A percentile compares a stretch with the other conserved stretches of the same genome.
Conservation (phyloP, 2,888 invertebrate species). For the Gryllus longicercus region DNA sequence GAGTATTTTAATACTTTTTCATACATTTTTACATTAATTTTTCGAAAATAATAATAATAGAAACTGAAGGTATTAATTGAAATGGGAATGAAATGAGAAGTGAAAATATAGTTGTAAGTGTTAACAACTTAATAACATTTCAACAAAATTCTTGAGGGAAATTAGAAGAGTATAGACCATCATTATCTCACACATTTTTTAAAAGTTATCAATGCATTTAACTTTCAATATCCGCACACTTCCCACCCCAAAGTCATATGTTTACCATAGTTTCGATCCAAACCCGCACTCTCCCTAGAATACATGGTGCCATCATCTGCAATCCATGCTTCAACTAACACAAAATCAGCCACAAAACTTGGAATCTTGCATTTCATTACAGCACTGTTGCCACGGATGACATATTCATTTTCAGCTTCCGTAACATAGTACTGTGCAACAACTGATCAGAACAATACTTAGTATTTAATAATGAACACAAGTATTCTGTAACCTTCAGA, state of each 20-base stretch:
- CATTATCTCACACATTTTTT: background rate
- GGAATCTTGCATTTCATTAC: constrained; percentile 71
- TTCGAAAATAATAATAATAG: no score
- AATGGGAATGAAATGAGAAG: no score
- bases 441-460: constrained; percentile 51
- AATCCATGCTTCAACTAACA: constrained; percentile 67
- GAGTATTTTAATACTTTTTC: no score
- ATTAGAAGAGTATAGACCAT: constrained; percentile 1
- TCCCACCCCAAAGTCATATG: background rate
- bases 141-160: no score
- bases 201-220: background rate
- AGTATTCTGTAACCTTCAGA: background rate
- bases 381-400: constrained; percentile 69
- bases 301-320: constrained; percentile 40
- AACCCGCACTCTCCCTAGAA: constrained; percentile 23
- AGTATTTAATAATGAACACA: background rate
- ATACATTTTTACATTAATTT: no score
- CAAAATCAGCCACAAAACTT: constrained; percentile 71
- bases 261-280: constrained; percentile 35
- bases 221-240: background rate
- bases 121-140: no score
- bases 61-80: no score
- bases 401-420: constrained; percentile 69
- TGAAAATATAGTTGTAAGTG: no score
- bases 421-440: constrained; percentile 70